A percentile compares a stretch with the other conserved stretches of the same genome.
Conservation (phyloP, 2,113 vertebrate species). For the Poeciliopsis turrubarensis region DNA sequence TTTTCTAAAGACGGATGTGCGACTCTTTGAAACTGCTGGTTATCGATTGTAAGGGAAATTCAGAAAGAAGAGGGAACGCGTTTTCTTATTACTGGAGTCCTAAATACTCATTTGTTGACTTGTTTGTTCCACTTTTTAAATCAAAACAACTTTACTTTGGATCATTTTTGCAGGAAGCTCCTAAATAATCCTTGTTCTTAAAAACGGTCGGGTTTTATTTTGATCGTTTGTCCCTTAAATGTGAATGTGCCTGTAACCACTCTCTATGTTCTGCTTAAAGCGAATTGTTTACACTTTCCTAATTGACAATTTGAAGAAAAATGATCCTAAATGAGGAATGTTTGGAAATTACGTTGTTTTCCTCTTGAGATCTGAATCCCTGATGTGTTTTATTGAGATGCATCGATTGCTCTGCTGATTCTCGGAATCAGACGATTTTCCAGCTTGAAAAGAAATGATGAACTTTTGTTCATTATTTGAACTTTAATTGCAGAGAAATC, state of each 20-base stretch:
- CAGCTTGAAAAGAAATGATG: background rate
- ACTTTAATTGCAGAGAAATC: background rate
- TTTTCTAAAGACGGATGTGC: constrained; percentile 18
- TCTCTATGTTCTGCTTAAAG: constrained; percentile 43
- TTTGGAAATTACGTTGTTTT: constrained; percentile 15
- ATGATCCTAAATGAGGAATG: constrained; percentile 19
- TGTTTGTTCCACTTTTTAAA: constrained; percentile 35
- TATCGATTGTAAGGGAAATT: constrained; percentile 45
- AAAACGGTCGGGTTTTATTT: constrained; percentile 20
- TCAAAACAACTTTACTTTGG: background rate
- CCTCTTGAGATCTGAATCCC: background rate
- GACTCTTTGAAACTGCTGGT: constrained; percentile 50
- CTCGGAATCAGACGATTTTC: background rate
- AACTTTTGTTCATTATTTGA: background rate
- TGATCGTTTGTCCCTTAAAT: constrained; percentile 51
- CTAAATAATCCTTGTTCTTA: constrained; percentile 14
- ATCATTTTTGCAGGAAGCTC: constrained; percentile 27
- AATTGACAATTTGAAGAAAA: constrained; percentile 10
- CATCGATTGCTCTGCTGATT: too few species aligned
- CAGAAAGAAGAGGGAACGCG: constrained; percentile 24
- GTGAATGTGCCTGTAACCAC: constrained; percentile 71
- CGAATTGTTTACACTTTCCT: constrained; percentile 67
- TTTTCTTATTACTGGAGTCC: constrained; percentile 48
- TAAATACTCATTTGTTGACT: constrained; percentile 43
- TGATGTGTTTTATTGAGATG: background rate